phyloP scores from a whole-genome alignment of 2,797 vertebrate genomes.

The Coccyzus lansbergi region DNA sequence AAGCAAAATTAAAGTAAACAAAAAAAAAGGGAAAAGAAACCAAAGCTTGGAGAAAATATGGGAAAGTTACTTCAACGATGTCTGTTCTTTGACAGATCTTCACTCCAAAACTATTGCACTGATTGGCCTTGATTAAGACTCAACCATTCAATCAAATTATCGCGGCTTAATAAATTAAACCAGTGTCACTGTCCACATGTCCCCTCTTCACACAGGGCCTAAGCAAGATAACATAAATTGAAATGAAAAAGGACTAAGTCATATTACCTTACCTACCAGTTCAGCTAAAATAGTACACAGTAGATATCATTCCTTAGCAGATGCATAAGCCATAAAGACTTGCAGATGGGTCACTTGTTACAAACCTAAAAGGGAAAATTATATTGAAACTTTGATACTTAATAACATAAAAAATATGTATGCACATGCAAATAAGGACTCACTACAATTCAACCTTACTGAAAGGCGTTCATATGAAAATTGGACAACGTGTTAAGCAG shows the following conservation, averaged over 20 bases:
- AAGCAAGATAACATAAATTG: not conserved
- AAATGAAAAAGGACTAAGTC: not conserved
- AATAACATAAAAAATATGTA: not conserved
- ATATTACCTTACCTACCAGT: not conserved
- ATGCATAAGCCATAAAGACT: not conserved
- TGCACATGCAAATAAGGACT: not conserved
- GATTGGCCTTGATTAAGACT: not conserved
- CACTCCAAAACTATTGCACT: not conserved
- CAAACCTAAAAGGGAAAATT: not conserved
- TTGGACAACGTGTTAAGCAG: not conserved
- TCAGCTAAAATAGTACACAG: not conserved
- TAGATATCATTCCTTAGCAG: not conserved
- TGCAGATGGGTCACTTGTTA: not conserved
- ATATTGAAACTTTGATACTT: not conserved
- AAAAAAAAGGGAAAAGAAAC: no score
- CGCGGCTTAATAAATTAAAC: not conserved
- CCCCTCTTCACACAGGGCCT: not conserved
- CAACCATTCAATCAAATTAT: conserved; percentile 19
- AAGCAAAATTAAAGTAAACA: not conserved
- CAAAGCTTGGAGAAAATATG: not conserved
- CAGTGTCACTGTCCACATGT: not conserved
- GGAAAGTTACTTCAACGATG: not conserved
- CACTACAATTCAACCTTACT: not conserved
- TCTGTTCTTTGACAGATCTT: not conserved
- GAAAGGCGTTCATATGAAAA: not conserved